Conservation (phyloP, 2,888 invertebrate genomes). For the Andricus curvator region DNA sequence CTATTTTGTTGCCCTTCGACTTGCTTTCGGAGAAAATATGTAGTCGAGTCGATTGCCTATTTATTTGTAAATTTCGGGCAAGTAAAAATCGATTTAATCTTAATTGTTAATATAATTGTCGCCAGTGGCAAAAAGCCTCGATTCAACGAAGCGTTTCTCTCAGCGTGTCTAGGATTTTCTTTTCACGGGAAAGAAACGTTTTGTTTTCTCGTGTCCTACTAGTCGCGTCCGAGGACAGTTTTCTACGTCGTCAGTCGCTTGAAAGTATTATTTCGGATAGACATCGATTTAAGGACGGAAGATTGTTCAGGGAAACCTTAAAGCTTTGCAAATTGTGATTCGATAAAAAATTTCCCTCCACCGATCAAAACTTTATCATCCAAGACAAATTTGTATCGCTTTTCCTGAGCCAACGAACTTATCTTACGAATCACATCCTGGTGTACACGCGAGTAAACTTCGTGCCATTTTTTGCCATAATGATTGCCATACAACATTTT, state of each 20-base stretch:
- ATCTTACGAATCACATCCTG: slow-evolving; percentile 7
- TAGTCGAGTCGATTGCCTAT: slow-evolving; percentile 17
- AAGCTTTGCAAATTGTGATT: background rate
- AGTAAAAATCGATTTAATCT: background rate
- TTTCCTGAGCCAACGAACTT: background rate
- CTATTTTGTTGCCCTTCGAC: background rate
- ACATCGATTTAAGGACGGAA: slow-evolving; percentile 27
- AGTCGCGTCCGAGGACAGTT: slow-evolving; percentile 35
- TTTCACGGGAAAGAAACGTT: slow-evolving; percentile 11
- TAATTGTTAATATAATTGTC: slow-evolving; percentile 29
- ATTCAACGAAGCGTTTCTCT: slow-evolving; percentile 10
- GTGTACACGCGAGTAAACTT: slow-evolving; percentile 12
- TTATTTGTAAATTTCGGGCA: slow-evolving; percentile 18
- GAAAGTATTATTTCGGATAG: slow-evolving; percentile 35
- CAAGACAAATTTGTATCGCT: background rate
- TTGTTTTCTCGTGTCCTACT: slow-evolving; percentile 33
- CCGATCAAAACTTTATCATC: background rate
- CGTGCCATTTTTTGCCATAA: slow-evolving; percentile 37
- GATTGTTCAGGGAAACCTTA: background rate
- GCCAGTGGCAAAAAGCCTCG: background rate
- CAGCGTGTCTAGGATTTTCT: background rate
- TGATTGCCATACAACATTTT: slow-evolving; percentile 35
- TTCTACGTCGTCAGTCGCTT: slow-evolving; percentile 27
- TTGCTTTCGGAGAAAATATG: background rate
- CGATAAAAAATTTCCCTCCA: background rate